Evolutionary conservation across 2,113 vertebrate genomes (phyloP).

Genomic region (Brienomyrus brachyistius): DNA sequence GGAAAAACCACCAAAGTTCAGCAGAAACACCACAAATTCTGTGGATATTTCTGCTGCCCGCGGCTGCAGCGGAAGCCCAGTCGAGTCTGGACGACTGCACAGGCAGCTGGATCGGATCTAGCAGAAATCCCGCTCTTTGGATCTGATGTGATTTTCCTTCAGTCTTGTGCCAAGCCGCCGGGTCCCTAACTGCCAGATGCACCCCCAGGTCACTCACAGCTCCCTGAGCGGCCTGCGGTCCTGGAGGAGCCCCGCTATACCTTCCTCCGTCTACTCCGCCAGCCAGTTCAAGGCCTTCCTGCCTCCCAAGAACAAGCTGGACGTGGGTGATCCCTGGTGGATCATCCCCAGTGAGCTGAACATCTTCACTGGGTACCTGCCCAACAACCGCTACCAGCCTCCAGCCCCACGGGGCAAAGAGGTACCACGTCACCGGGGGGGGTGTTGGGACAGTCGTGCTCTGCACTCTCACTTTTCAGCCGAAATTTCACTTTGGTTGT

Average conservation of each 20-base stretch:
- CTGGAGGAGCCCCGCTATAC: conserved; percentile 71
- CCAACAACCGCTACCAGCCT: conserved; percentile 92
- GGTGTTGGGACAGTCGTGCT: not conserved
- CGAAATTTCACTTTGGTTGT: not conserved
- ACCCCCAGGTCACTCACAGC: conserved; percentile 75
- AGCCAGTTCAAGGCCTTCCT: conserved; percentile 81
- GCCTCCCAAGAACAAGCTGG: conserved; percentile 72
- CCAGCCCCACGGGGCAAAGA: conserved; percentile 85
- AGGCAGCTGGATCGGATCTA: not conserved
- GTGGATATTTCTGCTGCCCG: not conserved
- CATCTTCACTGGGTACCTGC: conserved; percentile 88
- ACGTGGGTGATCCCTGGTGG: conserved; percentile 85
- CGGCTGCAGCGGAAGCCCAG: not conserved
- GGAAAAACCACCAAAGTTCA: not conserved
- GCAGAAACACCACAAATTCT: not conserved
- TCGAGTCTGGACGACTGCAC: too few relatives aligned
- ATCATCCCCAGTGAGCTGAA: conserved; percentile 87
- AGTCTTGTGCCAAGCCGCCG: not conserved
- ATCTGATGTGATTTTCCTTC: not conserved
- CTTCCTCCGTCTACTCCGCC: conserved; percentile 62
- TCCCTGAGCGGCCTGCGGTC: conserved; percentile 81
- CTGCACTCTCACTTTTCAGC: not conserved
- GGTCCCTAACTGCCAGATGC: not conserved
- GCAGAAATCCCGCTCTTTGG: not conserved
- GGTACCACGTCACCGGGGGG: conserved; percentile 49